Conservation (phyloP, 2,113 vertebrate species). For the Heliornis fulica region DNA sequence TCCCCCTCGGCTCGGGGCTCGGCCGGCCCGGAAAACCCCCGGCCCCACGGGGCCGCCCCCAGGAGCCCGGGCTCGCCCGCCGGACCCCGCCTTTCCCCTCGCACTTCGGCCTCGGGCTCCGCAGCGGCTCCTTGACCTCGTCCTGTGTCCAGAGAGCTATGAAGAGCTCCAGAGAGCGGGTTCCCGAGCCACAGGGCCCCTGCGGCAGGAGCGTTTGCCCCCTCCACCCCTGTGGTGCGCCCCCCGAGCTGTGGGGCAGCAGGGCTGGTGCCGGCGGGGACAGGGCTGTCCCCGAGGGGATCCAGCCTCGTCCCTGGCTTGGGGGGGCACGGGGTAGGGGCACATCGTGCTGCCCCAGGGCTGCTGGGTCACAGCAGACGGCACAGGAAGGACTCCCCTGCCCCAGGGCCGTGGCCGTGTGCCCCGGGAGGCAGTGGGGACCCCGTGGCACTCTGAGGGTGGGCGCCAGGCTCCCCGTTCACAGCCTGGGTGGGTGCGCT, state of each 20-base stretch:
- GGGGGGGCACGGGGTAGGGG: not conserved
- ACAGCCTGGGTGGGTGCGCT: not conserved
- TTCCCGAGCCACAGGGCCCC: not conserved
- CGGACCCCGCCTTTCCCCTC: not conserved
- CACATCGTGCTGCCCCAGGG: not conserved
- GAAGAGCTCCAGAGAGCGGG: not conserved
- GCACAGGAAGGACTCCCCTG: not conserved
- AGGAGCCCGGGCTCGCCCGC: not conserved
- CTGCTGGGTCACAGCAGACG: not conserved
- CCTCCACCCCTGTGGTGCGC: not conserved
- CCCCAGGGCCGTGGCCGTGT: not conserved
- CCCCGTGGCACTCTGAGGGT: not conserved
- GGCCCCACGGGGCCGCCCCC: too few relatives aligned
- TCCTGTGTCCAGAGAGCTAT: rapidly evolving
- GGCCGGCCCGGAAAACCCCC: too few relatives aligned
- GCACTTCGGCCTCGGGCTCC: not conserved
- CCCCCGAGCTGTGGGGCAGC: not conserved
- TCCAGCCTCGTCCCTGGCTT: not conserved
- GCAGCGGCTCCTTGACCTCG: rapidly evolving
- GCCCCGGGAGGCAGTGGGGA: not conserved
- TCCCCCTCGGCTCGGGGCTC: too few relatives aligned
- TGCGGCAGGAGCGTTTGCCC: not conserved
- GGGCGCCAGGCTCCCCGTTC: rapidly evolving
- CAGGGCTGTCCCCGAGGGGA: not conserved
- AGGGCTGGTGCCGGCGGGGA: not conserved